These are phyloP conservation scores for Erythrocercus mccallii DNA, from an alignment of 2,113 vertebrate genomes.

Conservation along the genomic window DNA sequence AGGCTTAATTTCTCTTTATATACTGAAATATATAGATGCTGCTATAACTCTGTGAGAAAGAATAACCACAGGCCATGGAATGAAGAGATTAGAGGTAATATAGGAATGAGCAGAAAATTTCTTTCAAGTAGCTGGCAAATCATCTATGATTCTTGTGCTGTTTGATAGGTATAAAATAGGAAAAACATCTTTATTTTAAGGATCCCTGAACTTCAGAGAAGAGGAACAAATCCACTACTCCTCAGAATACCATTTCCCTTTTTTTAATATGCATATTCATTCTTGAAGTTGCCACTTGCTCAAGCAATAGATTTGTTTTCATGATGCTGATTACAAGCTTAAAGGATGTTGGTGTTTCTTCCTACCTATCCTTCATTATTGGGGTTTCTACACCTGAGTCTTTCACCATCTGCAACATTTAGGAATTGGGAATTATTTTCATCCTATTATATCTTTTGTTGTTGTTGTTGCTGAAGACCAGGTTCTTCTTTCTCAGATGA, in stretches of 20 bases:
- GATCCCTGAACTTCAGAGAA: not conserved
- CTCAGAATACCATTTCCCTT: not conserved
- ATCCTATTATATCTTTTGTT: not conserved
- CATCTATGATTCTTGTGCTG: not conserved
- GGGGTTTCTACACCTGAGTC: not conserved
- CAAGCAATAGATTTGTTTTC: not conserved
- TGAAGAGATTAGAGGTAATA: not conserved
- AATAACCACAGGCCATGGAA: not conserved
- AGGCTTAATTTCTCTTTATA: not conserved
- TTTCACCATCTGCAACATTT: not conserved
- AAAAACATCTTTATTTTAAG: not conserved
- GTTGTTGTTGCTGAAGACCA: not conserved
- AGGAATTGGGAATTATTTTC: not conserved
- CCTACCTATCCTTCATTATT: not conserved
- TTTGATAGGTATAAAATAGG: not conserved
- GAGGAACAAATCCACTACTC: not conserved
- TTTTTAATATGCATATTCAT: not conserved
- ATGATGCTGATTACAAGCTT: not conserved
- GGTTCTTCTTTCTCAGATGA: not conserved
- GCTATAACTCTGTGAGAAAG: not conserved
- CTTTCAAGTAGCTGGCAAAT: not conserved
- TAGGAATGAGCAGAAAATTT: not conserved
- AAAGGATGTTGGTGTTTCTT: not conserved
- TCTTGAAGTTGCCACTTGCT: not conserved
- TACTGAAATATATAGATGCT: not conserved